A percentile compares a stretch with the other conserved stretches of the same genome.
Conservation (phyloP, 2,113 vertebrate genomes). For the Miniopterus natalensis region DNA sequence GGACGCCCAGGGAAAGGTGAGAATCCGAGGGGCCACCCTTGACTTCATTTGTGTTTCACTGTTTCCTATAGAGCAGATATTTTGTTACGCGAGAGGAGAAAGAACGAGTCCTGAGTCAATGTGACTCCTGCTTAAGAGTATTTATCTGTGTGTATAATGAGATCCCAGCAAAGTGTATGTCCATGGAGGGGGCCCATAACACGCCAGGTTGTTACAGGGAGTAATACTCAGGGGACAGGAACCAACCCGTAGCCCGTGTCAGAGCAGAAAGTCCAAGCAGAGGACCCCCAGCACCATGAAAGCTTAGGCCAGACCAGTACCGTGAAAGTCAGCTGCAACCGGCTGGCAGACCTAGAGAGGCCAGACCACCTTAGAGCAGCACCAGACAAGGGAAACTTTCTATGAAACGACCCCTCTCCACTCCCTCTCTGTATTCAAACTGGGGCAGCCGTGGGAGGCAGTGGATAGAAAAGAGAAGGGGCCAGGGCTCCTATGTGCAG, state of each 20-base stretch:
- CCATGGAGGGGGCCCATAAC: fast-evolving
- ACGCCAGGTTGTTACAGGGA: fast-evolving
- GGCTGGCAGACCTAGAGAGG: fast-evolving
- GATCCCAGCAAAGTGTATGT: background rate
- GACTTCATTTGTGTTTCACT: background rate
- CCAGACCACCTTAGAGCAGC: background rate
- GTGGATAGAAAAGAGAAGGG: background rate
- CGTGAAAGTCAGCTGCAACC: background rate
- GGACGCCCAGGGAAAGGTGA: background rate
- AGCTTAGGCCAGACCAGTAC: fast-evolving
- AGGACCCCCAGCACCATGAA: background rate
- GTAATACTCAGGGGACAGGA: background rate
- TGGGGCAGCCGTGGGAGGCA: background rate
- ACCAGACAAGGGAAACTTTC: fast-evolving
- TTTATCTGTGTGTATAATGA: background rate
- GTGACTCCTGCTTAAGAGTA: background rate
- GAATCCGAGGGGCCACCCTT: fast-evolving
- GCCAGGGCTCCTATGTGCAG: fast-evolving
- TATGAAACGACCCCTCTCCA: background rate
- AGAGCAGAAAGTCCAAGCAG: background rate
- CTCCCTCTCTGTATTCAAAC: fast-evolving
- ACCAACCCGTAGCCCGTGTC: fast-evolving
- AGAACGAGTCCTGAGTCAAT: background rate
- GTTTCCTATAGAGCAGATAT: background rate
- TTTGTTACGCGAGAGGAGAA: background rate